Percentiles rank a stretch among this genome's conserved stretches.
Evolutionary conservation across 2,113 vertebrate genomes (phyloP).

Genomic region (Dinomys branickii): DNA sequence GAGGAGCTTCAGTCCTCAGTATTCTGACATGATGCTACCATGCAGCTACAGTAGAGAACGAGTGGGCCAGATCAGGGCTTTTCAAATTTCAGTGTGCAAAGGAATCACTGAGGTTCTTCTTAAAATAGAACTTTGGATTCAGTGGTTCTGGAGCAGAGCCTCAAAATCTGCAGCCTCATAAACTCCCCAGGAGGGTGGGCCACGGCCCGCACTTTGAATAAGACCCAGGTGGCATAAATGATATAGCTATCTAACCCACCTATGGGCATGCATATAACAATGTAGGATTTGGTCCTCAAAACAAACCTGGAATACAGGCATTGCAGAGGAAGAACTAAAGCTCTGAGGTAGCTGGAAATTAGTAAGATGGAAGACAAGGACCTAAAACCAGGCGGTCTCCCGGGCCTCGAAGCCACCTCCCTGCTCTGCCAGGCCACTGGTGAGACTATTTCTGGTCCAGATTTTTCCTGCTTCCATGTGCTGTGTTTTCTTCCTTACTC

Average conservation of each 20-base stretch:
- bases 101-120: slow-evolving; percentile 5
- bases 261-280: not conserved
- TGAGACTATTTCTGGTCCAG: slow-evolving; percentile 26
- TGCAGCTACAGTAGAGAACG: not conserved
- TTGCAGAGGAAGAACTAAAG: not conserved
- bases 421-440: not conserved
- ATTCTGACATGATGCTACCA: not conserved
- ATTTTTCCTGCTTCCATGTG: slow-evolving; percentile 48
- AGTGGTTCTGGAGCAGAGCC: not conserved
- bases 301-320: not conserved
- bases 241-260: not conserved
- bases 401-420: not conserved
- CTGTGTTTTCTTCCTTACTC: slow-evolving; percentile 27
- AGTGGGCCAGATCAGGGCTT: not conserved
- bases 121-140: slow-evolving; percentile 45
- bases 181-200: not conserved
- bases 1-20: not conserved
- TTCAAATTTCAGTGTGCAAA: slow-evolving; percentile 1
- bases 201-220: not conserved
- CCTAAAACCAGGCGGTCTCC: not conserved
- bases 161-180: not conserved
- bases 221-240: not conserved
- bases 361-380: not conserved
- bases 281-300: not conserved
- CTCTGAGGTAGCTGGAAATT: not conserved